Conservation (phyloP, 1,140 invertebrate species). For the Drosophila ercepeae region DNA sequence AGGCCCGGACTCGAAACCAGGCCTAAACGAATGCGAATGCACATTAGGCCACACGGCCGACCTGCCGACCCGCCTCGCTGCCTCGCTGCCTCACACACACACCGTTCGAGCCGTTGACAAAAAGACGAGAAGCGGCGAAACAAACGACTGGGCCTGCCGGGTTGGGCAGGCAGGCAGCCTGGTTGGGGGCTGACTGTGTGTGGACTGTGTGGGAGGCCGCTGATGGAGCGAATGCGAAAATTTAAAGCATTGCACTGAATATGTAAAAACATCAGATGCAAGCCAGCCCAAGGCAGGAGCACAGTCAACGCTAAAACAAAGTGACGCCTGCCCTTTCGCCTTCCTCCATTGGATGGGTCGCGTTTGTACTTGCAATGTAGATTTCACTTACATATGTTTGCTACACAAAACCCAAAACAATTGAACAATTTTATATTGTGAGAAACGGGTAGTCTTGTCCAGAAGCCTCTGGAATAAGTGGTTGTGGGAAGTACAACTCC, state of each 20-base stretch:
- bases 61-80: no score
- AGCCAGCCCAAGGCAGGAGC: constrained; percentile 31
- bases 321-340: constrained; percentile 1
- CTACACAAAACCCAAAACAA: neutral
- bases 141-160: constrained; percentile 5
- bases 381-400: neutral
- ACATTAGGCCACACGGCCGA: constrained; percentile 58
- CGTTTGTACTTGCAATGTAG: neutral
- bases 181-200: no score
- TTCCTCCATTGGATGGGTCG: neutral
- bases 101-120: constrained; percentile 60
- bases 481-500: no score
- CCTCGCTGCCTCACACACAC: no score
- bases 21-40: constrained; percentile 78
- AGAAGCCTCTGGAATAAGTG: no score
- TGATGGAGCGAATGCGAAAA: neutral
- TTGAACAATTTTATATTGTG: neutral
- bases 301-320: constrained; percentile 55
- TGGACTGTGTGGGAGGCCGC: neutral
- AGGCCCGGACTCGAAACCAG: constrained; percentile 48
- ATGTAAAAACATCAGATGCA: constrained; percentile 42
- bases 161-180: neutral
- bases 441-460: neutral
- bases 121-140: constrained; percentile 40
- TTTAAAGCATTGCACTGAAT: neutral